These are phyloP conservation scores for Phalanger gymnotis DNA, from an alignment of 2,797 vertebrate species.

Conservation along the genomic window DNA sequence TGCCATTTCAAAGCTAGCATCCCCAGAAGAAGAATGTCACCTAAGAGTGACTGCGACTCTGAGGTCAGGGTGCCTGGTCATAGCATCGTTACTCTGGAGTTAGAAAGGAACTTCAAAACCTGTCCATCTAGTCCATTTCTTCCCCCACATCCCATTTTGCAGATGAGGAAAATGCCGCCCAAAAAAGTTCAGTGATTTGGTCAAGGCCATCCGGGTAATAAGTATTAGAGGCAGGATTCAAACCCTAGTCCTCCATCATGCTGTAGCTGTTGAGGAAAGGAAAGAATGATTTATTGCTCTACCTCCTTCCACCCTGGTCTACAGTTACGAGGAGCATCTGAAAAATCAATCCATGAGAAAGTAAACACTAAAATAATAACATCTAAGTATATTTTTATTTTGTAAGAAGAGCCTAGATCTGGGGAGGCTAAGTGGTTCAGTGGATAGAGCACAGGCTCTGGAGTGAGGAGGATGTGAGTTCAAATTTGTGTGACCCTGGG, in stretches of 20 bases:
- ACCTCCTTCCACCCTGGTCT: neutral
- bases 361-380: neutral
- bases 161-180: neutral
- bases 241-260: neutral
- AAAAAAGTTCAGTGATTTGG: neutral
- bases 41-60: neutral
- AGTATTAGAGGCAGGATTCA: neutral
- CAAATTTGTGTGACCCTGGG: neutral
- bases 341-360: neutral
- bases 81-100: neutral
- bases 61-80: neutral
- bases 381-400: neutral
- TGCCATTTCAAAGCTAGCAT: neutral
- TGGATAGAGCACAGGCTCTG: neutral
- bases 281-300: neutral
- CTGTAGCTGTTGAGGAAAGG: neutral
- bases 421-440: neutral
- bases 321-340: neutral
- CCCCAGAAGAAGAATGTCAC: neutral
- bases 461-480: neutral
- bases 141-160: neutral
- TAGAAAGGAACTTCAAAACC: neutral
- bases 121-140: neutral
- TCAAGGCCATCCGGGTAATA: neutral
- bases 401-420: neutral